Evolutionary conservation across 2,888 invertebrate genomes (phyloP), one percentile per base, ranked within the genome.

Genomic region (Troides aeacus): DNA sequence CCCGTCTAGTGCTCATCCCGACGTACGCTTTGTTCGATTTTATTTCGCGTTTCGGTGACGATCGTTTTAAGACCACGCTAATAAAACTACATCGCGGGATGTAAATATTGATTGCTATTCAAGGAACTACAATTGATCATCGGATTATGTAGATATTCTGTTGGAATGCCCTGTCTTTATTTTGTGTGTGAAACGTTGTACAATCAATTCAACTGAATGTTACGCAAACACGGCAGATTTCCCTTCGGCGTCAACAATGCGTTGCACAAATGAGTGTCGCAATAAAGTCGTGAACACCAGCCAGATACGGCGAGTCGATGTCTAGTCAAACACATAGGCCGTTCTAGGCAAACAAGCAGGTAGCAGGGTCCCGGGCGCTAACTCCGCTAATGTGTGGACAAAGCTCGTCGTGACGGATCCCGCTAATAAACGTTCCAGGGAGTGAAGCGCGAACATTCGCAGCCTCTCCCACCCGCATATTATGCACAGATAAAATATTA

Each of bases 361-460:
- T 85, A 88, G 89, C 84, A 71, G 72, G 73, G 72, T 84, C 85
- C 87, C 82, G 84, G 88, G 86, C 81, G 92, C 89, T 92, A 92
- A 92, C 84, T 82, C 84, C 75, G 88, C 88, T 92, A 92, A 92
- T 91, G 88, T 87, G 87, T 88, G 87, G 88, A 92, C 92, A 90
- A 88, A 89, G 88, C 83, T 76, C 78, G 84, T 90, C 91, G 91
- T 90, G 92, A 92, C 89, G 82, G 80, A 80, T 83, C 84, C 83
- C 79, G 91, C 92, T 92, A 92, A 92, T 92, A 89, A 87, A 89
- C 81, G 82, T 90, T 91, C 91, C 88, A 85, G 90, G 91, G 88
- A 89, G 81, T 76, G 81, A 81, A 81, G 81, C 75, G 82, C 85
- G 82, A 85, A 87, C 82, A 79, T 84, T 81, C 76, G 78, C 81